Conservation (phyloP, 2,797 vertebrate genomes). For the Sebastiscus tertius region DNA sequence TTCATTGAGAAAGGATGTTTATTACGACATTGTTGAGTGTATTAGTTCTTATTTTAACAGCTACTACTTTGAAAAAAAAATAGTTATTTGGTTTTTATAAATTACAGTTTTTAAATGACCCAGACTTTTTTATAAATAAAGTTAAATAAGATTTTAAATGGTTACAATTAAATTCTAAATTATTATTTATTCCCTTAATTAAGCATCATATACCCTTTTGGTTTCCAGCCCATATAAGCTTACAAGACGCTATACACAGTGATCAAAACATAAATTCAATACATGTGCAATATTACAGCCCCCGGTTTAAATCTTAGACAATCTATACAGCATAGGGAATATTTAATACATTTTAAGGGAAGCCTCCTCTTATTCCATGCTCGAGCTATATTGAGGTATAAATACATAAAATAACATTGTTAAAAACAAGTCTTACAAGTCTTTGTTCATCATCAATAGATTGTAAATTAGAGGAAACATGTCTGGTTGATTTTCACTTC, state of each 20-base stretch:
- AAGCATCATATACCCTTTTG: background rate
- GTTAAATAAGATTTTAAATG: background rate
- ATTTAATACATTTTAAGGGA: background rate
- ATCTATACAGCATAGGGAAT: background rate
- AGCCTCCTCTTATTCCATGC: background rate
- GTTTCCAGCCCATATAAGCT: background rate
- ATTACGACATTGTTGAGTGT: slow-evolving; percentile 18
- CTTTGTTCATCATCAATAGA: background rate
- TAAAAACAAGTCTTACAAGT: background rate
- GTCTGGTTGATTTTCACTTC: background rate
- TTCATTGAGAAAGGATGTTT: slow-evolving; percentile 11
- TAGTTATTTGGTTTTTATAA: slow-evolving; percentile 8
- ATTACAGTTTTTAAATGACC: slow-evolving; percentile 19
- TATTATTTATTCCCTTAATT: background rate
- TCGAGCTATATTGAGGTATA: background rate
- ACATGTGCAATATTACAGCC: background rate
- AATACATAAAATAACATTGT: background rate
- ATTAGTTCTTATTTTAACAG: slow-evolving; percentile 21
- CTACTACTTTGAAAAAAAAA: slow-evolving; percentile 13
- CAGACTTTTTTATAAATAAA: background rate
- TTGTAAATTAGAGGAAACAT: background rate
- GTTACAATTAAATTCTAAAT: background rate
- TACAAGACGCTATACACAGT: background rate
- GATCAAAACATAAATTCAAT: background rate
- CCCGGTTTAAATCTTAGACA: background rate